These are phyloP conservation scores for Steinernema scapterisci DNA, from an alignment of 2,888 invertebrate species.

Conservation along the genomic window DNA sequence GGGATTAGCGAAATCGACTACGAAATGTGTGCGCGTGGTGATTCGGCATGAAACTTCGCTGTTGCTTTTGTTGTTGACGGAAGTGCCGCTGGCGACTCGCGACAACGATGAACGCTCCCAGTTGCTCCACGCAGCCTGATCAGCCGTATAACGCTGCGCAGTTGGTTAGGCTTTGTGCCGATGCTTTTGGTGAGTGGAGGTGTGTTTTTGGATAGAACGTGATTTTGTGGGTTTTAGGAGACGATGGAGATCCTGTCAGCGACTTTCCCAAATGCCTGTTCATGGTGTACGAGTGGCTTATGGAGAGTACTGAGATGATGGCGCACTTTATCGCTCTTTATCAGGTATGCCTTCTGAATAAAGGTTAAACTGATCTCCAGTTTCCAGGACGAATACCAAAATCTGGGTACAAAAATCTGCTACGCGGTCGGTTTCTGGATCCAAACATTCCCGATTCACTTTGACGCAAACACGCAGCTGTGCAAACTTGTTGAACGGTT, in stretches of 20 bases:
- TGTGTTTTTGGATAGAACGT: no score
- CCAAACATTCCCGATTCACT: conserved; percentile 72
- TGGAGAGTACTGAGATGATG: conserved; percentile 68
- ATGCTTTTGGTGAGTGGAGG: conserved; percentile 51
- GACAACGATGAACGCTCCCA: conserved; percentile 36
- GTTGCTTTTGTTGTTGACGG: neutral
- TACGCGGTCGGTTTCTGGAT: conserved; percentile 72
- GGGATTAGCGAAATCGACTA: conserved; percentile 6
- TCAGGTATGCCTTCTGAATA: conserved; percentile 53
- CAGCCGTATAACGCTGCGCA: conserved; percentile 41
- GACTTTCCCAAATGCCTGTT: conserved; percentile 69
- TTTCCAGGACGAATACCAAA: conserved; percentile 45
- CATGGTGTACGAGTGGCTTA: conserved; percentile 71
- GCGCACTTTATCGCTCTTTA: conserved; percentile 56
- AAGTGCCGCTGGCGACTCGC: neutral
- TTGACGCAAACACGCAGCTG: conserved; percentile 71
- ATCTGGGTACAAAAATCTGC: conserved; percentile 49
- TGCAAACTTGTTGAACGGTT: conserved; percentile 69
- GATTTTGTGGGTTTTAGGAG: no score
- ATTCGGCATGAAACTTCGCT: neutral
- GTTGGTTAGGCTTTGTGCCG: conserved; percentile 46
- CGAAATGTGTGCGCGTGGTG: neutral
- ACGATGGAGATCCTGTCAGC: conserved; percentile 43
- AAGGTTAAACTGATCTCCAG: neutral
- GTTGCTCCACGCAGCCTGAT: conserved; percentile 39